Evolutionary conservation across 1,140 invertebrate genomes (phyloP).

Genomic region (Potamilus streckersoni): DNA sequence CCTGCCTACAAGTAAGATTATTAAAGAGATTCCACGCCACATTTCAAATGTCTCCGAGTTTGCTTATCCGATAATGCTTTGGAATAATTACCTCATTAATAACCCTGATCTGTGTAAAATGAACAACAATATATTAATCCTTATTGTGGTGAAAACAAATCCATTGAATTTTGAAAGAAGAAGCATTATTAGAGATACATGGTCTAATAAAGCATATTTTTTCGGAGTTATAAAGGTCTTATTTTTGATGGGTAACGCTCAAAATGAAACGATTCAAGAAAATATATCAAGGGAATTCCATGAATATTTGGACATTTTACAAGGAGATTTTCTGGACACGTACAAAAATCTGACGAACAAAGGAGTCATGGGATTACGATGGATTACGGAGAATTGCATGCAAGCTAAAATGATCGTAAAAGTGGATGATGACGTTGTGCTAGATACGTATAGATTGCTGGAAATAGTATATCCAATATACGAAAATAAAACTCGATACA

Average conservation of each 20-base stretch:
- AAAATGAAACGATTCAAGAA: constrained; percentile 45
- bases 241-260: constrained; percentile 78
- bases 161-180: constrained; percentile 47
- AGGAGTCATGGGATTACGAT: constrained; percentile 76
- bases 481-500: constrained; percentile 12
- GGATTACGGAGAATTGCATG: constrained; percentile 69
- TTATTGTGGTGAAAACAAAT: constrained; percentile 56
- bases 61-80: no score
- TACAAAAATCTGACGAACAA: constrained; percentile 54
- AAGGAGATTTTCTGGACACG: constrained; percentile 59
- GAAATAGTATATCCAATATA: constrained; percentile 11
- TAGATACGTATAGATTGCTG: constrained; percentile 75
- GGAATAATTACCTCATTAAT: constrained; percentile 35
- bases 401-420: constrained; percentile 82
- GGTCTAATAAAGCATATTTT: constrained; percentile 49
- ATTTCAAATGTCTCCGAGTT: no score
- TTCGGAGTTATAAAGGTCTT: constrained; percentile 59
- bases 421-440: constrained; percentile 88
- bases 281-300: constrained; percentile 40
- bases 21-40: no score
- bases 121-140: constrained; percentile 36
- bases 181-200: constrained; percentile 57
- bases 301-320: constrained; percentile 54
- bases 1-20: no score
- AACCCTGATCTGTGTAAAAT: constrained; percentile 42